These are phyloP conservation scores for Boloria euphrosyne DNA, from an alignment of 2,888 invertebrate genomes.

Conservation along the genomic window DNA sequence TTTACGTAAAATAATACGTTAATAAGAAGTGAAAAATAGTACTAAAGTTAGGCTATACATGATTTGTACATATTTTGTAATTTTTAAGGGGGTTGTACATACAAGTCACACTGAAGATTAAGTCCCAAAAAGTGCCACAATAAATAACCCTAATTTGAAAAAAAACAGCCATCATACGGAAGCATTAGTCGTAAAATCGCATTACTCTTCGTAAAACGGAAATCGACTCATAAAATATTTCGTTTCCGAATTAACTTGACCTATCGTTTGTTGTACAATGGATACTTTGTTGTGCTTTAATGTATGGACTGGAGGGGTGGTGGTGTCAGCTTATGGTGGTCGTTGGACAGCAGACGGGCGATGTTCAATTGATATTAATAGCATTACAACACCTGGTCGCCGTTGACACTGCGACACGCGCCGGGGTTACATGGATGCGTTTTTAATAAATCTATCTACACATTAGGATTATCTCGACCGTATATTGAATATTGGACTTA, in stretches of 20 bases:
- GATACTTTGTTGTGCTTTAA: constrained; percentile 31
- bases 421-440: constrained; percentile 58
- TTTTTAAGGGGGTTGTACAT: neutral
- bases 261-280: constrained; percentile 41
- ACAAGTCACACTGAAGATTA: neutral
- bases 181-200: constrained; percentile 65
- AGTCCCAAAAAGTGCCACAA: neutral
- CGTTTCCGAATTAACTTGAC: constrained; percentile 51
- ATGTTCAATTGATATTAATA: constrained; percentile 80
- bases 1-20: neutral
- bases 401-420: constrained; percentile 52
- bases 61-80: neutral
- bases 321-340: constrained; percentile 54
- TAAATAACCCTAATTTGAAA: constrained; percentile 22
- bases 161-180: constrained; percentile 38
- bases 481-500: neutral
- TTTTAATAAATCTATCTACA: no score
- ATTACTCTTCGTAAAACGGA: constrained; percentile 66
- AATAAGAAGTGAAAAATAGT: neutral
- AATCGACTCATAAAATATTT: constrained; percentile 76
- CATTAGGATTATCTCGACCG: no score
- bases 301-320: constrained; percentile 44
- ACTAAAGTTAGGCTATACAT: neutral
- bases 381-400: constrained; percentile 73
- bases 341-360: constrained; percentile 60